phyloP scores from a whole-genome alignment of 2,113 vertebrate species.

The Anser cygnoides region DNA sequence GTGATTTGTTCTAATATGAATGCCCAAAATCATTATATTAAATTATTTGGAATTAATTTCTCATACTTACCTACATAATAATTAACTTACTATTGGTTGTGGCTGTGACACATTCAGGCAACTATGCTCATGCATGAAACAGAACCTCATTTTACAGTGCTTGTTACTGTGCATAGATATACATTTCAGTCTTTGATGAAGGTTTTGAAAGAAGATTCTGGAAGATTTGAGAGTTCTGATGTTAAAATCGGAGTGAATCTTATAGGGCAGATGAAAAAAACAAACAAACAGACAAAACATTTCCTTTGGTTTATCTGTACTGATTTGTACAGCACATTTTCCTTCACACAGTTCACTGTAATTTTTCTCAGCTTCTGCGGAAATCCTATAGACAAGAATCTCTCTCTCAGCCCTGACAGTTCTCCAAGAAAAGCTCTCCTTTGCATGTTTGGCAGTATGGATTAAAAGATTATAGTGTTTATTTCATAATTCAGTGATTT shows the following conservation, averaged over 20 bases:
- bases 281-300: not conserved
- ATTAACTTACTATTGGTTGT: not conserved
- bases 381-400: not conserved
- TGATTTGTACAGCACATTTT: not conserved
- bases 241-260: not conserved
- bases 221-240: not conserved
- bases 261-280: not conserved
- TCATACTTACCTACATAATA: not conserved
- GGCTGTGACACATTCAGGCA: not conserved
- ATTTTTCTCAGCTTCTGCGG: not conserved
- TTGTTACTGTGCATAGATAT: accelerated
- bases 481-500: not conserved
- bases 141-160: accelerated
- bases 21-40: not conserved
- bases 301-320: not conserved
- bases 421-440: not conserved
- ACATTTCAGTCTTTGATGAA: not conserved
- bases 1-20: not conserved
- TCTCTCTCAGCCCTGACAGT: not conserved
- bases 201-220: not conserved
- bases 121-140: not conserved
- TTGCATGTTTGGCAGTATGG: not conserved
- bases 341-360: not conserved
- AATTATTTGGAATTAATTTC: not conserved
- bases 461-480: not conserved